Evolutionary conservation across 2,113 vertebrate species (phyloP).

Genomic region (Crotalus helleri): DNA sequence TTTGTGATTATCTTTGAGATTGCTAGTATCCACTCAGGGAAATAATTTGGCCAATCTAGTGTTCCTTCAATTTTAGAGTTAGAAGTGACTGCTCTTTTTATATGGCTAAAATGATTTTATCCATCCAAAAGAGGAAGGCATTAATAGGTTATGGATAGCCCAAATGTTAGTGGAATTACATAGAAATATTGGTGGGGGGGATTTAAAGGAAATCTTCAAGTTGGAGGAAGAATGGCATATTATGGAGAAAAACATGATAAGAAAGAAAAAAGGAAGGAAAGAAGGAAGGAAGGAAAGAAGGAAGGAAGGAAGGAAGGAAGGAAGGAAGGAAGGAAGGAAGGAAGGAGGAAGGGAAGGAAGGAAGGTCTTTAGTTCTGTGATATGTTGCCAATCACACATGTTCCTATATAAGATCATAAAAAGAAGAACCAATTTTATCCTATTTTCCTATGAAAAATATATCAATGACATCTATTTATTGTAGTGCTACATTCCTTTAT

Average conservation of each 20-base stretch:
- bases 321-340: too few relatives aligned
- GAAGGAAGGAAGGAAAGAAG: too few relatives aligned
- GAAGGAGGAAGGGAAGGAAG: too few relatives aligned
- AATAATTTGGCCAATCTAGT: not conserved
- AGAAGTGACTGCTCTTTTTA: not conserved
- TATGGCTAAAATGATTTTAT: not conserved
- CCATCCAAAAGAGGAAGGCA: not conserved
- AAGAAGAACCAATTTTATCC: not conserved
- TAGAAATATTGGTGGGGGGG: not conserved
- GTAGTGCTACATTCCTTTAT: not conserved
- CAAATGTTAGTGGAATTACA: not conserved
- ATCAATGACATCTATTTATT: not conserved
- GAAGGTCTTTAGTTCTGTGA: not conserved
- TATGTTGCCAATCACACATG: not conserved
- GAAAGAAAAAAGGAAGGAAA: not conserved
- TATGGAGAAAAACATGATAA: not conserved
- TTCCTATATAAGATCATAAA: not conserved
- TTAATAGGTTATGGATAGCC: not conserved
- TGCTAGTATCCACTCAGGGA: not conserved
- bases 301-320: too few relatives aligned
- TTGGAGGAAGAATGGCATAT: not conserved
- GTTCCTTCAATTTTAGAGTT: not conserved
- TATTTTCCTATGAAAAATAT: not conserved
- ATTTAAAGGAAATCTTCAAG: not conserved
- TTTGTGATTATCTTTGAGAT: not conserved